Evolutionary conservation across 2,888 invertebrate species (phyloP), one percentile per base, ranked within the genome.

Genomic region (Acrocyrtus sp.): DNA sequence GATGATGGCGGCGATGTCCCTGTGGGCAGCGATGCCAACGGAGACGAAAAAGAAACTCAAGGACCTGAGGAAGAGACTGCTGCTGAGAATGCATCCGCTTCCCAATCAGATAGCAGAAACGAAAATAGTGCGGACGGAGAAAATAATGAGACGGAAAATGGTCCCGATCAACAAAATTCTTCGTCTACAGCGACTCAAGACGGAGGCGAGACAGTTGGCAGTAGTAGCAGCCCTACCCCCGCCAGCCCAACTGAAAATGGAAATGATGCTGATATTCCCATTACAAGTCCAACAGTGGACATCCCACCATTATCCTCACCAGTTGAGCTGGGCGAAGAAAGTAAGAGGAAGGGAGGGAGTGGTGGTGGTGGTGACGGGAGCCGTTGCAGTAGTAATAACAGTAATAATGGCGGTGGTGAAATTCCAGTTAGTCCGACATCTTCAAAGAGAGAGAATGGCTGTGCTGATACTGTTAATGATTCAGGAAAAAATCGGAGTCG

Each of bases 141-240:
- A 60, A 68, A 60, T 67, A 67, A 67, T 68, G 68, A 53, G 68
- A 34, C 47, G 60, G 60, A 68, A 68, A 60, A 68, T 60, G 39
- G 17, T 27, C 29, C 47, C 21, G 26, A n/a, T n/a, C n/a, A n/a
- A 45, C 67, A 57, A 47, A 58, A 58, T 50, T 48, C 53, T 24
- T 17, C 58, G 54, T 50, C 65, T 47, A 54, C 65, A 48, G 15
- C 50, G 10, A 54, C 29, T 51, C n/a, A n/a, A n/a, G n/a, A n/a
- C n/a, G n/a, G n/a, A n/a, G n/a, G n/a, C n/a, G n/a, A n/a, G n/a
- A n/a, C n/a, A n/a, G n/a, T n/a, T n/a, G n/a, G n/a, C n/a, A n/a
- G n/a, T n/a, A n/a, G n/a, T n/a, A n/a, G 12, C 47, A 58, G 41
- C n/a, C 12, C 48, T 51, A 53, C 21, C 60, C 19, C 27, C 51